phyloP scores from a whole-genome alignment of 2,888 invertebrate genomes.

The Orchestes rusci region DNA sequence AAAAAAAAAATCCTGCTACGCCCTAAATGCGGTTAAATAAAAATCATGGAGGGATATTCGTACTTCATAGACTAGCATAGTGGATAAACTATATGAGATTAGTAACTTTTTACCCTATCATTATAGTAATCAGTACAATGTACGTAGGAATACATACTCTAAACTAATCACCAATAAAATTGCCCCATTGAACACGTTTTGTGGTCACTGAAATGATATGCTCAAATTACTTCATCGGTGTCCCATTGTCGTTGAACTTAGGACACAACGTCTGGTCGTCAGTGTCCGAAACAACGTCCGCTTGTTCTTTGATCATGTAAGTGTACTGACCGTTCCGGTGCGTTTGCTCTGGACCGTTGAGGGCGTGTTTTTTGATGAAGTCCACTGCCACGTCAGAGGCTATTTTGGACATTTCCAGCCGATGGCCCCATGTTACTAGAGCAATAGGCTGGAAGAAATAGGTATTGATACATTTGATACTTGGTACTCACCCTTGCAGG shows the following conservation, averaged over 20 bases:
- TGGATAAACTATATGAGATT: no score
- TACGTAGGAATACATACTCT: no score
- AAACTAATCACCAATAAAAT: no score
- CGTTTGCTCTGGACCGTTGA: constrained; percentile 52
- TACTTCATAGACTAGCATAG: no score
- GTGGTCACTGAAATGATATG: no score
- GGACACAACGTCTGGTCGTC: constrained; percentile 46
- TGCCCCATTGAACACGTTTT: no score
- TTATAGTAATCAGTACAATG: no score
- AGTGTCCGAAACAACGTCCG: constrained; percentile 43
- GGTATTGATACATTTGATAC: constrained; percentile 1
- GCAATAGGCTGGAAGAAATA: constrained; percentile 58
- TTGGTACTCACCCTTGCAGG: constrained; percentile 49
- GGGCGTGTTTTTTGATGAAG: constrained; percentile 58
- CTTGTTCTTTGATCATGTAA: constrained; percentile 42
- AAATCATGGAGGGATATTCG: no score
- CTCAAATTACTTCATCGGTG: constrained; percentile 26
- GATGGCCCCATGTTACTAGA: constrained; percentile 68
- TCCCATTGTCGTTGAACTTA: constrained; percentile 16
- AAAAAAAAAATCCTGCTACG: no score
- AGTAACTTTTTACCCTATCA: no score
- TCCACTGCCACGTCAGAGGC: constrained; percentile 48
- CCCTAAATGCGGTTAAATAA: no score
- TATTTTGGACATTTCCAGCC: constrained; percentile 62
- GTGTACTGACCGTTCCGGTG: constrained; percentile 51